These are phyloP conservation scores for Chelidonichthys spinosus DNA, from an alignment of 2,797 vertebrate genomes.

Conservation along the genomic window DNA sequence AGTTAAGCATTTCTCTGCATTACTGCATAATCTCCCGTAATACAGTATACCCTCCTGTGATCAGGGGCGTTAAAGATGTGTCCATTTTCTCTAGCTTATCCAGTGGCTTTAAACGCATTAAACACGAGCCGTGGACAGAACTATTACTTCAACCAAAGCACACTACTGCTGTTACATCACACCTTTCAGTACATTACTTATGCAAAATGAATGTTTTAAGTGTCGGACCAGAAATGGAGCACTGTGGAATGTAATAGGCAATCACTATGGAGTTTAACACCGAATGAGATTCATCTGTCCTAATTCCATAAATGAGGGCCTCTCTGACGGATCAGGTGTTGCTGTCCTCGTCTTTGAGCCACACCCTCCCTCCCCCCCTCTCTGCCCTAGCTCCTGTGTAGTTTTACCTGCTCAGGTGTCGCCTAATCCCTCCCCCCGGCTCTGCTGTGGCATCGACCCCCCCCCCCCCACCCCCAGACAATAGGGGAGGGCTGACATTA, in stretches of 20 bases:
- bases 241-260: slow-evolving; percentile 5
- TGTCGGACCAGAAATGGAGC: slow-evolving; percentile 13
- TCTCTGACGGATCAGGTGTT: slow-evolving; percentile 71
- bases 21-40: slow-evolving; percentile 64
- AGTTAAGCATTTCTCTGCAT: slow-evolving; percentile 52
- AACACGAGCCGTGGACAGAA: slow-evolving; percentile 19
- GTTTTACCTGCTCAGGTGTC: slow-evolving; percentile 84
- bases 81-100: slow-evolving; percentile 40
- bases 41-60: slow-evolving; percentile 40
- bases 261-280: slow-evolving; percentile 22
- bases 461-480: slow-evolving; percentile 74
- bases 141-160: slow-evolving; percentile 8
- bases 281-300: slow-evolving; percentile 60
- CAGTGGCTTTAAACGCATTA: slow-evolving; percentile 33
- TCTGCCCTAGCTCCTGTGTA: slow-evolving; percentile 69
- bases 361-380: slow-evolving; percentile 61
- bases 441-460: slow-evolving; percentile 75
- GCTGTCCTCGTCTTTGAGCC: slow-evolving; percentile 69
- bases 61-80: slow-evolving; percentile 46
- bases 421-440: slow-evolving; percentile 77
- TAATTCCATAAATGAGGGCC: slow-evolving; percentile 71
- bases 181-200: not conserved
- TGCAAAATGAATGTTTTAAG: not conserved
- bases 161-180: not conserved
- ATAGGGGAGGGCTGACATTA: slow-evolving; percentile 81